These are phyloP conservation scores for Bergia puertoricense DNA, from an alignment of 92 coral and sea anemone species.

Conservation along the genomic window DNA sequence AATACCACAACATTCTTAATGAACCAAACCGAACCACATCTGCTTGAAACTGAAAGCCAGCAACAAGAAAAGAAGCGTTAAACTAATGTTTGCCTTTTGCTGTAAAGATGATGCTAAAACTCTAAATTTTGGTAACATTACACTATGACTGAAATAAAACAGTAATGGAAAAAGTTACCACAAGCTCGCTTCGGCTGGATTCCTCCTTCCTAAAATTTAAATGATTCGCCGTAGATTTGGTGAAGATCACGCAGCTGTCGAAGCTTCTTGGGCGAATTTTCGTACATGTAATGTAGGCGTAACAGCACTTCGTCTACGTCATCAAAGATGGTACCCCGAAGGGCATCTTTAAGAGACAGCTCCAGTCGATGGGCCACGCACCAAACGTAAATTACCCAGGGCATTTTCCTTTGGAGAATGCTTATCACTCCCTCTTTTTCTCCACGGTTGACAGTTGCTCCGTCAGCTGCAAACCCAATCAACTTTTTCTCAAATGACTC, in stretches of 20 bases:
- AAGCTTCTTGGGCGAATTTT: constrained; percentile 79
- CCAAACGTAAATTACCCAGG: constrained; percentile 73
- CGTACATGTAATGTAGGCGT: constrained; percentile 70
- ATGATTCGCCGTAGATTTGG: constrained; percentile 59
- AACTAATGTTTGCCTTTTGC: constrained; percentile 11
- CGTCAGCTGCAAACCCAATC: constrained; percentile 80
- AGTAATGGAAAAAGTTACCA: constrained; percentile 48
- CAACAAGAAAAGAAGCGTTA: constrained; percentile 46
- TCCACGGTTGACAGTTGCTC: constrained; percentile 68
- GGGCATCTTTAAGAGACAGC: constrained; percentile 77
- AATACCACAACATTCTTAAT: too few relatives aligned
- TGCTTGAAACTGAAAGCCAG: too few relatives aligned
- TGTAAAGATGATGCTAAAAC: not conserved
- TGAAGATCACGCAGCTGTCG: constrained; percentile 76
- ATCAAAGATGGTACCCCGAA: constrained; percentile 63
- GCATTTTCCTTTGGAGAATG: constrained; percentile 29
- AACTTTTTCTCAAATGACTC: constrained; percentile 63
- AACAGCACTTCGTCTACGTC: constrained; percentile 67
- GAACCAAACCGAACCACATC: too few relatives aligned
- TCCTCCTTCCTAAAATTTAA: constrained; percentile 80
- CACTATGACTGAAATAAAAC: constrained; percentile 26
- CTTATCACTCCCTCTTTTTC: constrained; percentile 66
- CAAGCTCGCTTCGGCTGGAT: constrained; percentile 73
- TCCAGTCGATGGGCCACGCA: constrained; percentile 81
- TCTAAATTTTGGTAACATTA: constrained; percentile 3